These are phyloP conservation scores for Drosophila malerkotliana DNA, from an alignment of 1,140 invertebrate species.

Conservation along the genomic window DNA sequence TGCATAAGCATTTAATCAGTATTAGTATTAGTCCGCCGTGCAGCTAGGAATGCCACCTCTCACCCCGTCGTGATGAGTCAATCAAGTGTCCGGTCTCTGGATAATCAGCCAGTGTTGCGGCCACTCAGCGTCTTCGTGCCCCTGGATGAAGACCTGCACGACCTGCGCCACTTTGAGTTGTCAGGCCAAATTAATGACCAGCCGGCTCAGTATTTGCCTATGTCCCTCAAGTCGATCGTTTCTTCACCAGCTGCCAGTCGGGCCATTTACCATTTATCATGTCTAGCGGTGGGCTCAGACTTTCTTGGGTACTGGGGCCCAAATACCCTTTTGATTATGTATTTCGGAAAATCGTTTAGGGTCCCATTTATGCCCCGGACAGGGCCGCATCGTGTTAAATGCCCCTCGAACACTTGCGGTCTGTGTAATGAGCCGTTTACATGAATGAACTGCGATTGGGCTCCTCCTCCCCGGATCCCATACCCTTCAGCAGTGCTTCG, in stretches of 20 bases:
- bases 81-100: conserved; percentile 3
- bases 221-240: conserved; percentile 51
- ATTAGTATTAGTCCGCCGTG: conserved; percentile 50
- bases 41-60: conserved; percentile 32
- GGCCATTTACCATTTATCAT: conserved; percentile 63
- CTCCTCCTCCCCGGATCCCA: neutral
- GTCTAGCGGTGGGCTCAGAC: conserved; percentile 34
- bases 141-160: conserved; percentile 6
- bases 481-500: neutral
- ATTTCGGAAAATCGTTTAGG: conserved; percentile 44
- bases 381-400: conserved; percentile 30
- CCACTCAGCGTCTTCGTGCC: conserved; percentile 14
- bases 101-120: conserved; percentile 19
- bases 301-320: conserved; percentile 30
- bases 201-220: conserved; percentile 57
- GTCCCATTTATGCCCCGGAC: conserved; percentile 13
- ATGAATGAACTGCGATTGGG: conserved; percentile 21
- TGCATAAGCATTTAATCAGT: conserved; percentile 72
- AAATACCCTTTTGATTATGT: conserved; percentile 68
- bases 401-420: conserved; percentile 55
- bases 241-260: conserved; percentile 41
- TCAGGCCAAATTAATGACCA: conserved; percentile 71
- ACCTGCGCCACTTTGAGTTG: conserved; percentile 29
- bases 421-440: conserved; percentile 72
- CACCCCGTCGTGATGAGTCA: conserved; percentile 13